Percentiles rank a stretch among this genome's conserved stretches.
Conservation (phyloP, 2,113 vertebrate species). For the Myiozetetes cayanensis region DNA sequence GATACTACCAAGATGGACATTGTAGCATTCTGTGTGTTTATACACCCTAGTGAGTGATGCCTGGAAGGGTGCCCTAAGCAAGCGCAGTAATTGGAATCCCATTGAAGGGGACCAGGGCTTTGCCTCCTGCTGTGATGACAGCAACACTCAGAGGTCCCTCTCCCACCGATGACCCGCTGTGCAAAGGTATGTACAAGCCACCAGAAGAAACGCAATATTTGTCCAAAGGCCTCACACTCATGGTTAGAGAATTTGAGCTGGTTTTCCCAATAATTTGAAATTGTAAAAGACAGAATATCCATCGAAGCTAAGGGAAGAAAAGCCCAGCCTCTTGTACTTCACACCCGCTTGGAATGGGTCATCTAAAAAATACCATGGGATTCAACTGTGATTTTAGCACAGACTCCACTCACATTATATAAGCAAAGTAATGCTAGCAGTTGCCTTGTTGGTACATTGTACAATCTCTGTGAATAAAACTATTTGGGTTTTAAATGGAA, state of each 20-base stretch:
- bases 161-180: fast-evolving
- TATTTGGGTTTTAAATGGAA: neutral
- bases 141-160: neutral
- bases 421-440: neutral
- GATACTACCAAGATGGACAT: neutral
- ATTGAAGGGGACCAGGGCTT: neutral
- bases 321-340: neutral
- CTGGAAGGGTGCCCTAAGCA: neutral
- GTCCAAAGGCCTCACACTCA: neutral
- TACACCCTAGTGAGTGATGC: neutral
- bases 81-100: neutral
- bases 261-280: neutral
- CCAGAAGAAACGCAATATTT: neutral
- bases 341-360: neutral
- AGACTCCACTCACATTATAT: neutral
- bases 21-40: neutral
- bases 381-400: neutral
- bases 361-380: neutral
- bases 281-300: neutral
- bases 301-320: neutral
- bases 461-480: neutral
- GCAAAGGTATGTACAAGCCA: neutral
- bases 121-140: fast-evolving
- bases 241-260: neutral
- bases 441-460: neutral